phyloP scores from a whole-genome alignment of 2,888 invertebrate genomes.

The Scaptomyza cyrtandrae region DNA sequence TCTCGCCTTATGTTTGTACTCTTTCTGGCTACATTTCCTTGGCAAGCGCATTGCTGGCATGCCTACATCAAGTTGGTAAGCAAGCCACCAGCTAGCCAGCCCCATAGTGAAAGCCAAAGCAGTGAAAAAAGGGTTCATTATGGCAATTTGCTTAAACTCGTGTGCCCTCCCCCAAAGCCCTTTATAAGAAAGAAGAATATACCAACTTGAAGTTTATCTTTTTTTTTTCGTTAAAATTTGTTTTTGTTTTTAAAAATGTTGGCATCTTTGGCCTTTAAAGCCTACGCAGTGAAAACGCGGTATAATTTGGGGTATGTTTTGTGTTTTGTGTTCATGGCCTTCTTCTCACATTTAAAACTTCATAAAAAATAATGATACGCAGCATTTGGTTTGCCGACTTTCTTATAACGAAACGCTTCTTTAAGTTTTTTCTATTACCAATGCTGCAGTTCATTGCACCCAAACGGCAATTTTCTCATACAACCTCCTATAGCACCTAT shows the following conservation, averaged over 20 bases:
- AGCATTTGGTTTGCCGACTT: slow-evolving; percentile 56
- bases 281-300: slow-evolving; percentile 56
- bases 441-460: slow-evolving; percentile 50
- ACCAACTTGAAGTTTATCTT: slow-evolving; percentile 53
- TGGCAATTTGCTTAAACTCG: slow-evolving; percentile 79
- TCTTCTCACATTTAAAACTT: slow-evolving; percentile 32
- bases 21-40: slow-evolving; percentile 46
- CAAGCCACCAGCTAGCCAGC: slow-evolving; percentile 62
- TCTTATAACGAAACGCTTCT: slow-evolving; percentile 5
- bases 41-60: slow-evolving; percentile 66
- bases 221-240: slow-evolving; percentile 24
- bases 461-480: slow-evolving; percentile 1
- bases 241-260: slow-evolving; percentile 23
- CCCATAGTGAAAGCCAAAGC: slow-evolving; percentile 22
- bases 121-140: slow-evolving; percentile 75
- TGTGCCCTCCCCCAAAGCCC: slow-evolving; percentile 26
- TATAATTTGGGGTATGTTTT: slow-evolving; percentile 39
- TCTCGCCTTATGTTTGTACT: slow-evolving; percentile 33
- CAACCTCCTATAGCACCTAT: not conserved
- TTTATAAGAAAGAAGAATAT: slow-evolving; percentile 9
- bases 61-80: slow-evolving; percentile 79
- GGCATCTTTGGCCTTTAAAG: slow-evolving; percentile 62
- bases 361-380: slow-evolving; percentile 77
- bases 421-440: slow-evolving; percentile 10
- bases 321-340: slow-evolving; percentile 3